Evolutionary conservation across 2,888 invertebrate genomes (phyloP).

Genomic region (Reticulitermes lucifugus): DNA sequence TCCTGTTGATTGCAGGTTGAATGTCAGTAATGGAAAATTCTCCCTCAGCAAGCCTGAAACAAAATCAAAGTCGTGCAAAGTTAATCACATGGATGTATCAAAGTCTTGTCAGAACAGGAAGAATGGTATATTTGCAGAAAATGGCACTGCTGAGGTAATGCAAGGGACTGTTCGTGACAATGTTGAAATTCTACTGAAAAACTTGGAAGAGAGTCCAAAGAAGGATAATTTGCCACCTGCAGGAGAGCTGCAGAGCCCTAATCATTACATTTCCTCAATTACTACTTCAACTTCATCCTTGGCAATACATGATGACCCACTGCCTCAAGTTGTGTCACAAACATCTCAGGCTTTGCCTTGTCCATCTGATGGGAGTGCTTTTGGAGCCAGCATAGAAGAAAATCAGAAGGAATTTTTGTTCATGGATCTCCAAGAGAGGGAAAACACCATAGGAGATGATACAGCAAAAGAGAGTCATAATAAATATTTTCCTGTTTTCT

Average conservation of each 20-base stretch:
- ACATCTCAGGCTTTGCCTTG: not conserved
- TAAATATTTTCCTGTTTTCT: conserved; percentile 66
- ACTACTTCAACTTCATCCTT: conserved; percentile 28
- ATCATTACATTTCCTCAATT: conserved; percentile 23
- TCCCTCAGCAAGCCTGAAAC: conserved; percentile 50
- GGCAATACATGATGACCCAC: conserved; percentile 51
- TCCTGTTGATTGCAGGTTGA: conserved; percentile 53
- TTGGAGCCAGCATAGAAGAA: not conserved
- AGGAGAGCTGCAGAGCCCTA: not conserved
- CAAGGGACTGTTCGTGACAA: conserved; percentile 58
- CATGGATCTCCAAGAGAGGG: not conserved
- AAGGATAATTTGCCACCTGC: not conserved
- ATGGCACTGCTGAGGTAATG: conserved; percentile 56
- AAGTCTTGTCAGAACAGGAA: not conserved
- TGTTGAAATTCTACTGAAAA: conserved; percentile 60
- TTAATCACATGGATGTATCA: conserved; percentile 53
- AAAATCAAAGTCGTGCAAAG: conserved; percentile 47
- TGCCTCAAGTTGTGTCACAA: not conserved
- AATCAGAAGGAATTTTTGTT: not conserved
- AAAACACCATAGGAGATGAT: conserved; percentile 61
- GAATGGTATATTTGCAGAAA: conserved; percentile 58
- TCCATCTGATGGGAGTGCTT: not conserved
- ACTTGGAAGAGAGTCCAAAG: conserved; percentile 57
- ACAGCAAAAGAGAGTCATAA: conserved; percentile 60
- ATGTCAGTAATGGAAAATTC: conserved; percentile 60